Evolutionary conservation across 2,797 vertebrate species (phyloP).

Genomic region (Lacerta bilineata): DNA sequence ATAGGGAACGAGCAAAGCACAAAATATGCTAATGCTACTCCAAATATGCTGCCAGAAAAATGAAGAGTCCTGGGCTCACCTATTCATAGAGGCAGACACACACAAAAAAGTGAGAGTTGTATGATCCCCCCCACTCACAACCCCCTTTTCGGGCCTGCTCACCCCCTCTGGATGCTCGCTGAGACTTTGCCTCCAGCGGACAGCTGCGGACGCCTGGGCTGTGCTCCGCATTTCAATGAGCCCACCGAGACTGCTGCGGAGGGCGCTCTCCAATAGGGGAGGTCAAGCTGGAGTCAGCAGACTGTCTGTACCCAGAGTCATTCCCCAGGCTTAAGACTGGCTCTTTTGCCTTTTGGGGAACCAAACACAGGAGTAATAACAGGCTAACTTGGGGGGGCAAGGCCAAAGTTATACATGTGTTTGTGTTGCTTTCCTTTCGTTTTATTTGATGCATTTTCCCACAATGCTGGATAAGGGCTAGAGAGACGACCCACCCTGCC

Average conservation of each 20-base stretch:
- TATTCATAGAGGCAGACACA: constrained; percentile 66
- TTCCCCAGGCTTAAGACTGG: constrained; percentile 42
- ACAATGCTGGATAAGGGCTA: constrained; percentile 80
- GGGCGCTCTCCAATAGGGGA: constrained; percentile 76
- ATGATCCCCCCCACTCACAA: constrained; percentile 77
- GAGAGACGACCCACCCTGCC: neutral
- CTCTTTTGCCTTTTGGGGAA: constrained; percentile 50
- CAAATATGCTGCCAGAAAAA: constrained; percentile 55
- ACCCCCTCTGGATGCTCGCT: constrained; percentile 85
- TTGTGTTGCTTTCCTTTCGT: constrained; percentile 40
- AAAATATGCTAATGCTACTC: constrained; percentile 71
- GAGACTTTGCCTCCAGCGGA: constrained; percentile 82
- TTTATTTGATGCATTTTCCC: constrained; percentile 47
- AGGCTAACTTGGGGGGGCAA: constrained; percentile 62
- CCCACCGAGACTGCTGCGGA: constrained; percentile 71
- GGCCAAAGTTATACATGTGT: constrained; percentile 43
- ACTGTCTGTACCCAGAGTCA: constrained; percentile 48
- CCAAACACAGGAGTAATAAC: constrained; percentile 66
- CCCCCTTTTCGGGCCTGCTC: constrained; percentile 58
- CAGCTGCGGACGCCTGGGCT: constrained; percentile 87
- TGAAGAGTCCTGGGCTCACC: constrained; percentile 72
- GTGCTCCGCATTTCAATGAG: constrained; percentile 91
- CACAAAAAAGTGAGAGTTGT: constrained; percentile 77
- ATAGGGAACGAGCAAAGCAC: constrained; percentile 9
- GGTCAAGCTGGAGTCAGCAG: constrained; percentile 78